Evolutionary conservation across 2,113 vertebrate genomes (phyloP).

Genomic region (Sinocyclocheilus anophthalmus): DNA sequence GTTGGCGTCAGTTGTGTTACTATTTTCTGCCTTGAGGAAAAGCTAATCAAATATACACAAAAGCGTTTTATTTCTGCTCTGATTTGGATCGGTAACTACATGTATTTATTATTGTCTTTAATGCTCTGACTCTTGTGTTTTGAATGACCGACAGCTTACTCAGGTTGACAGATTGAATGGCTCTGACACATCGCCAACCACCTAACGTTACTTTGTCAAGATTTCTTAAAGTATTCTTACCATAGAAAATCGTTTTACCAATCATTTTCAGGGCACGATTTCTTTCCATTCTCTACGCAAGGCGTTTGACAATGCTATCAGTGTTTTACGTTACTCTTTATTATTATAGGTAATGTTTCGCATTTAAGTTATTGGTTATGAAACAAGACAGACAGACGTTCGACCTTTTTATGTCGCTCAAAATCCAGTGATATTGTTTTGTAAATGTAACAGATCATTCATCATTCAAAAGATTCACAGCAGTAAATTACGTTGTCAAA

Average conservation of each 20-base stretch:
- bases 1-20: neutral
- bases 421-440: neutral
- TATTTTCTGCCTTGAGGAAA: neutral
- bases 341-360: neutral
- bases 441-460: too few relatives aligned
- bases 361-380: neutral
- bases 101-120: neutral
- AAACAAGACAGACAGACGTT: neutral
- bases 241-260: neutral
- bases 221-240: neutral
- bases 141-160: slow-evolving; percentile 9
- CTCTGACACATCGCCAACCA: neutral
- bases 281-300: neutral
- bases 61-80: neutral
- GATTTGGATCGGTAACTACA: slow-evolving; percentile 1
- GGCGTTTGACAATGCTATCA: neutral
- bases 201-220: neutral
- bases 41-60: neutral
- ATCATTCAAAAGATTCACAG: neutral
- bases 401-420: neutral
- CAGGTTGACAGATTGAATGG: neutral
- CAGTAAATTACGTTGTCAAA: neutral
- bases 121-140: slow-evolving; percentile 6
- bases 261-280: neutral
- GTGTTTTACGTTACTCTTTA: neutral